Evolutionary conservation across 2,888 invertebrate species (phyloP).

Genomic region (Sipha maydis): DNA sequence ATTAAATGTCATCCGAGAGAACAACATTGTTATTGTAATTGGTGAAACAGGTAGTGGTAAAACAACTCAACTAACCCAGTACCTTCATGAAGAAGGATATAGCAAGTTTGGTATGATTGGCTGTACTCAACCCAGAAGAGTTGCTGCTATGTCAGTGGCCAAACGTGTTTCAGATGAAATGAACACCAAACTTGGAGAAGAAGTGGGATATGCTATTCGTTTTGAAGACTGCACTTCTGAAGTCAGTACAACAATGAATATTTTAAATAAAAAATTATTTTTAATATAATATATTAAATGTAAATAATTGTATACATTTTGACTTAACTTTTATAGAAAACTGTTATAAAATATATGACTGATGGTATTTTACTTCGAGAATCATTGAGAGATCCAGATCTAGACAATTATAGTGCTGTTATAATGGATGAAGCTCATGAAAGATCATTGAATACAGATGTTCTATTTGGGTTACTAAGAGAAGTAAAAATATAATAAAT

Average conservation of each 20-base stretch:
- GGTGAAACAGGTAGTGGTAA: slow-evolving; percentile 97
- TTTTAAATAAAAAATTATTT: neutral
- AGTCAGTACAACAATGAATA: slow-evolving; percentile 66
- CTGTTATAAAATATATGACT: slow-evolving; percentile 98
- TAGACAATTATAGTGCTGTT: slow-evolving; percentile 96
- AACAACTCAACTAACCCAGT: slow-evolving; percentile 97
- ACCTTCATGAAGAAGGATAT: slow-evolving; percentile 96
- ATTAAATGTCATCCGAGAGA: slow-evolving; percentile 89
- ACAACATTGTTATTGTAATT: slow-evolving; percentile 94
- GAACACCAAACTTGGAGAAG: slow-evolving; percentile 80
- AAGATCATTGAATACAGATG: slow-evolving; percentile 96
- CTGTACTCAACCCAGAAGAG: slow-evolving; percentile 96
- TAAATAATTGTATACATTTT: neutral
- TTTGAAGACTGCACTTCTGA: slow-evolving; percentile 99
- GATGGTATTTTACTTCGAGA: slow-evolving; percentile 97
- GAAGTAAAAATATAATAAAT: slow-evolving; percentile 14
- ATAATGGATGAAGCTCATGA: slow-evolving; percentile 99
- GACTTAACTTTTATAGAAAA: slow-evolving; percentile 69
- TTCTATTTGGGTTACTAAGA: slow-evolving; percentile 92
- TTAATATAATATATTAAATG: neutral
- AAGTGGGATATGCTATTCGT: slow-evolving; percentile 97
- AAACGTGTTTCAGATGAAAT: slow-evolving; percentile 99
- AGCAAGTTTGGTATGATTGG: slow-evolving; percentile 93
- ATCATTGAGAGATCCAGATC: slow-evolving; percentile 93
- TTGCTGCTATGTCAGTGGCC: slow-evolving; percentile 99